phyloP scores from a whole-genome alignment of 2,113 vertebrate species.

The Carassius gibelio region DNA sequence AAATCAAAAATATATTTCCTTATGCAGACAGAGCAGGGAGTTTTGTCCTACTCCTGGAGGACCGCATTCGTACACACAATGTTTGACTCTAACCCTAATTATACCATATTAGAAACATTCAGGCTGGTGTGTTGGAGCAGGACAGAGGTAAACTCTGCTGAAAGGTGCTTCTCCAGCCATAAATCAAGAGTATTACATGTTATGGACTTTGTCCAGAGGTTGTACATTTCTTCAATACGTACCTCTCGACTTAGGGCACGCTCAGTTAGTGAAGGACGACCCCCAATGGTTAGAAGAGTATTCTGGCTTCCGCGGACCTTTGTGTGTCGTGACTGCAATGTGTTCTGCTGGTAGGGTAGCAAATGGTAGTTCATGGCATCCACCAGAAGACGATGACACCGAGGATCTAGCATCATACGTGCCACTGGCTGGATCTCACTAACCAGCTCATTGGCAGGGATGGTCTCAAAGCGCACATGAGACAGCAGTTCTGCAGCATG shows the following conservation, averaged over 20 bases:
- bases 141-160: not conserved
- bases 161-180: not conserved
- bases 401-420: constrained; percentile 82
- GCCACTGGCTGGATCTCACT: constrained; percentile 82
- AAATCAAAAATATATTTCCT: not conserved
- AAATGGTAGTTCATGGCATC: constrained; percentile 91
- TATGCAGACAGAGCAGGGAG: not conserved
- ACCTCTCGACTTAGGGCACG: constrained; percentile 83
- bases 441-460: constrained; percentile 82
- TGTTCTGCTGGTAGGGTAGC: constrained; percentile 83
- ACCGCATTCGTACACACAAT: not conserved
- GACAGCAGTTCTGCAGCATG: constrained; percentile 78
- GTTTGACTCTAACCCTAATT: not conserved
- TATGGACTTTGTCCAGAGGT: not conserved
- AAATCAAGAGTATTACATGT: no score
- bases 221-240: not conserved
- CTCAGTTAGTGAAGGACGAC: constrained; percentile 78
- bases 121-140: not conserved
- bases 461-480: constrained; percentile 79
- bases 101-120: not conserved
- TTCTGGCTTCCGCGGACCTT: constrained; percentile 76
- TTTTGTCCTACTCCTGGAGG: not conserved
- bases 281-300: constrained; percentile 78
- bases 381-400: constrained; percentile 83
- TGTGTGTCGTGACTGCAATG: constrained; percentile 79